Conservation (phyloP, 2,888 invertebrate species). For the Drosophila putrida region DNA sequence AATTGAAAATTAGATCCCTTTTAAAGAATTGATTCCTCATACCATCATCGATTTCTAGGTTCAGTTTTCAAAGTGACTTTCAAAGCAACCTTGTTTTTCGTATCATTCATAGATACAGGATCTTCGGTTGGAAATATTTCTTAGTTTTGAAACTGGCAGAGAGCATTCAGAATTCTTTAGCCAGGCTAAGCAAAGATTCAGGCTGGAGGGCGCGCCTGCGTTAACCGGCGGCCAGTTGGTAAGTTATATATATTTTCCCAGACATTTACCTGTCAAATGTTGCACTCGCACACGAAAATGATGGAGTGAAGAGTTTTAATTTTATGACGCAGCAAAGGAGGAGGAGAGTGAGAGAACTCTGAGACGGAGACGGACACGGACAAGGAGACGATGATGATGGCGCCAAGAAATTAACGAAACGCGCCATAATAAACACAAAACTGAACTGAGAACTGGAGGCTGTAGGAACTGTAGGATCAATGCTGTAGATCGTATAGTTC, state of each 20-base stretch:
- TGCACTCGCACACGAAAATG: slow-evolving; percentile 81
- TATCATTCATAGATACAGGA: background rate
- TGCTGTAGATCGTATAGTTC: slow-evolving; percentile 47
- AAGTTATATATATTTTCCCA: slow-evolving; percentile 61
- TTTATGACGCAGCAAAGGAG: slow-evolving; percentile 83
- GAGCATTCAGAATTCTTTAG: slow-evolving; percentile 40
- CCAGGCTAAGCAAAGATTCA: slow-evolving; percentile 30
- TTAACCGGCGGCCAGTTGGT: slow-evolving; percentile 57
- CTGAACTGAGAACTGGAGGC: slow-evolving; percentile 33
- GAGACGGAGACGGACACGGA: slow-evolving; percentile 27
- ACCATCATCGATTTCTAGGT: too few relatives aligned
- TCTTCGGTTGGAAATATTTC: background rate
- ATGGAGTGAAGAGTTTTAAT: slow-evolving; percentile 83
- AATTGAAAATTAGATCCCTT: too few relatives aligned
- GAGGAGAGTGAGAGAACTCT: slow-evolving; percentile 20
- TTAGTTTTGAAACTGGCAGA: background rate
- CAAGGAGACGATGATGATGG: slow-evolving; percentile 60
- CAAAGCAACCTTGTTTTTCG: background rate
- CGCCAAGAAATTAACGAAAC: slow-evolving; percentile 81
- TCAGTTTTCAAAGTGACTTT: background rate
- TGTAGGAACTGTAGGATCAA: slow-evolving; percentile 52
- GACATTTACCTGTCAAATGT: slow-evolving; percentile 83
- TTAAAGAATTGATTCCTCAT: too few relatives aligned
- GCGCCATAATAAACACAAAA: slow-evolving; percentile 78
- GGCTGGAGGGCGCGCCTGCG: slow-evolving; percentile 61